These are phyloP conservation scores for Clarias fuscus DNA, from an alignment of 2,797 vertebrate genomes.

Conservation along the genomic window DNA sequence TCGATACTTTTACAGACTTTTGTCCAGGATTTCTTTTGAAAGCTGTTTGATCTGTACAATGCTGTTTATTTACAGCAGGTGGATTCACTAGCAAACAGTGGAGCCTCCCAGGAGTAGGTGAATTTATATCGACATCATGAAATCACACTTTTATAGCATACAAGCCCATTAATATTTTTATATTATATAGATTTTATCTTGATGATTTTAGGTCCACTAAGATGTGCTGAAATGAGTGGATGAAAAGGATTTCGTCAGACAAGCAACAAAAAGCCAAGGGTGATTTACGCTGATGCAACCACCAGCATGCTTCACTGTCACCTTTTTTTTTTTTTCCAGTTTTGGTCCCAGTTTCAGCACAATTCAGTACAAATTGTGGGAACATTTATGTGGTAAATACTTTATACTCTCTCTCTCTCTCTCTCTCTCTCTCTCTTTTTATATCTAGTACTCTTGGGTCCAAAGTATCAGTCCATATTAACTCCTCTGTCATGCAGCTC, in stretches of 20 bases:
- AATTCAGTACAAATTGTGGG: not conserved
- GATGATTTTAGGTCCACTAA: not conserved
- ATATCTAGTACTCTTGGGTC: constrained; percentile 45
- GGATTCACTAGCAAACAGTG: not conserved
- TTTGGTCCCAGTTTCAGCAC: no score
- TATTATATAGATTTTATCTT: not conserved
- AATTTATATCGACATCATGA: not conserved
- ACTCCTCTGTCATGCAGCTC: not conserved
- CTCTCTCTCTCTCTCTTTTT: not conserved
- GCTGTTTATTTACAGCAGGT: not conserved
- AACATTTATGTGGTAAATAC: not conserved
- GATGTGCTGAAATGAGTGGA: no score
- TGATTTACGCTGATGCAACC: not conserved
- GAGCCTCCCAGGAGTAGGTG: not conserved
- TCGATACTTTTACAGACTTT: not conserved
- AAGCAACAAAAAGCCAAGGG: not conserved
- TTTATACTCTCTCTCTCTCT: not conserved
- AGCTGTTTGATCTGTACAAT: not conserved
- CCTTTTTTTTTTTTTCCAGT: not conserved
- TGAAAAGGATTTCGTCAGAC: not conserved
- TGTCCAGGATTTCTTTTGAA: not conserved
- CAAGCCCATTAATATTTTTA: not conserved
- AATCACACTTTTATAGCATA: not conserved
- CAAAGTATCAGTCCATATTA: constrained; percentile 21
- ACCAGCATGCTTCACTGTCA: not conserved